These are phyloP conservation scores for Tineola bisselliella DNA, from an alignment of 2,888 invertebrate genomes.

Conservation along the genomic window DNA sequence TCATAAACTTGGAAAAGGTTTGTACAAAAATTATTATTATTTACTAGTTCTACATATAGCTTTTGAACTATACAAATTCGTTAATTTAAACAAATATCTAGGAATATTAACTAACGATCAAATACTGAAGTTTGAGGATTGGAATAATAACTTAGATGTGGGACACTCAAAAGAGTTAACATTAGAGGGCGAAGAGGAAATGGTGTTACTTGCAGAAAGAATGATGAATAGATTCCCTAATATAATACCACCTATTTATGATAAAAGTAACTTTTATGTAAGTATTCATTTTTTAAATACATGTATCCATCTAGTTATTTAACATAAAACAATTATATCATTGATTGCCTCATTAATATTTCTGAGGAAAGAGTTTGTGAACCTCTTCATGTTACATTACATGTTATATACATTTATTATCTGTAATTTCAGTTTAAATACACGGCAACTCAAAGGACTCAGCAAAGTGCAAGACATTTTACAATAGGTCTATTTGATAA, in stretches of 20 bases:
- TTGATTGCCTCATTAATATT: no score
- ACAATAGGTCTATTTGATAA: slow-evolving; percentile 79
- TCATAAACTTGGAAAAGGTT: slow-evolving; percentile 55
- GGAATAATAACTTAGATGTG: slow-evolving; percentile 64
- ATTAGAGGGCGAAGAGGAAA: slow-evolving; percentile 80
- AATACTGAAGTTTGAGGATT: slow-evolving; percentile 58
- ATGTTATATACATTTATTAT: no score
- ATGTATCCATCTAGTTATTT: slow-evolving; percentile 21
- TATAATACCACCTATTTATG: slow-evolving; percentile 70
- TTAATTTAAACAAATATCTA: slow-evolving; percentile 21
- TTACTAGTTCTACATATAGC: not conserved
- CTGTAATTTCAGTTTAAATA: slow-evolving; percentile 77
- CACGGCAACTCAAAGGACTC: slow-evolving; percentile 80
- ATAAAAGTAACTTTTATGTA: slow-evolving; percentile 69
- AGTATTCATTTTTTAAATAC: slow-evolving; percentile 16
- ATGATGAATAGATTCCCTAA: slow-evolving; percentile 77
- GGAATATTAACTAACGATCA: slow-evolving; percentile 49
- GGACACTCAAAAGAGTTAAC: slow-evolving; percentile 71
- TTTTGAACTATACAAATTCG: not conserved
- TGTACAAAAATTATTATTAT: not conserved
- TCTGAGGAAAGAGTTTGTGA: no score
- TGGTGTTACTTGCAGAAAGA: slow-evolving; percentile 76
- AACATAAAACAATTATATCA: no score
- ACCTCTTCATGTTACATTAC: no score
- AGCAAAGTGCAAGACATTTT: slow-evolving; percentile 79